Conservation (phyloP, 2,797 vertebrate species). For the Xyrichtys novacula region DNA sequence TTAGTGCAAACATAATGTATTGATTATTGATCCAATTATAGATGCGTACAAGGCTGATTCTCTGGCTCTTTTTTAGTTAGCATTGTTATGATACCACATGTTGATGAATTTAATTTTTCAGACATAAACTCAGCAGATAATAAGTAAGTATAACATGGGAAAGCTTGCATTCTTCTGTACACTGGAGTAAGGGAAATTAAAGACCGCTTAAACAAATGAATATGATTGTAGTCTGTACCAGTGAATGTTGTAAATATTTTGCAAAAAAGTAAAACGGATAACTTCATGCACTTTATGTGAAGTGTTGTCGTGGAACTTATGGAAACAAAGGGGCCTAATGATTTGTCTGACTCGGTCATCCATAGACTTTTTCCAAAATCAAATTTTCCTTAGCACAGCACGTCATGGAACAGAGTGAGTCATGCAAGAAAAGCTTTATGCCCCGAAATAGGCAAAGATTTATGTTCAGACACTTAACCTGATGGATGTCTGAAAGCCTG, state of each 20-base stretch:
- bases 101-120: too few species aligned
- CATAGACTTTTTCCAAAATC: conserved; percentile 60
- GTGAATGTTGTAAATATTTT: conserved; percentile 1
- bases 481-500: conserved; percentile 47
- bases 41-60: too few species aligned
- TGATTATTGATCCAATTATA: too few species aligned
- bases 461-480: conserved; percentile 58
- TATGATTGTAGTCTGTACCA: not conserved
- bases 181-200: too few species aligned
- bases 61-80: too few species aligned
- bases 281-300: conserved; percentile 37
- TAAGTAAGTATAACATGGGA: too few species aligned
- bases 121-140: too few species aligned
- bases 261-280: conserved; percentile 26
- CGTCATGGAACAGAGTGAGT: conserved; percentile 60
- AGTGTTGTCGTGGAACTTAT: conserved; percentile 49
- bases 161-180: too few species aligned
- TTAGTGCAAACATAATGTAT: too few species aligned
- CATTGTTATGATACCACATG: too few species aligned
- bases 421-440: conserved; percentile 45
- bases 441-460: conserved; percentile 53
- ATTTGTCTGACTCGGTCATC: conserved; percentile 30
- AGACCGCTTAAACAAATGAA: conserved; percentile 1
- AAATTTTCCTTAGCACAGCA: conserved; percentile 56
- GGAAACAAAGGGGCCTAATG: conserved; percentile 64